phyloP scores from a whole-genome alignment of 2,797 vertebrate genomes.

The Pogoniulus pusillus region DNA sequence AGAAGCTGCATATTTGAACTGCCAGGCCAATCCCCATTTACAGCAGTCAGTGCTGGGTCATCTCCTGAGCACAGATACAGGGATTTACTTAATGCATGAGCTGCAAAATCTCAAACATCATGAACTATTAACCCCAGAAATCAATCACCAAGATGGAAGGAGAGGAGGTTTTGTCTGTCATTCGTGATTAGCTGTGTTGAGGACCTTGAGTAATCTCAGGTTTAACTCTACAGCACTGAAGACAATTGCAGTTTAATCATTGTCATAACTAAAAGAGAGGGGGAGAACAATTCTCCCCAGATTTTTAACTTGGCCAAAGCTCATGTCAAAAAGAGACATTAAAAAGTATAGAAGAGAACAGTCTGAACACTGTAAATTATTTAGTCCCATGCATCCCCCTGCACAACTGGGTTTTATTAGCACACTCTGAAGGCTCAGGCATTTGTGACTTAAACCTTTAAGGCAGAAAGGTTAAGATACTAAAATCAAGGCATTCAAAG shows the following conservation, averaged over 20 bases:
- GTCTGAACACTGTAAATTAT: background rate
- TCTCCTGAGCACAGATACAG: background rate
- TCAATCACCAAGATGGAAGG: background rate
- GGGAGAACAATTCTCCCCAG: background rate
- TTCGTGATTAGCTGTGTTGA: background rate
- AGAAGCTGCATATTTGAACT: background rate
- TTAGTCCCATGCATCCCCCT: background rate
- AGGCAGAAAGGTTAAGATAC: background rate
- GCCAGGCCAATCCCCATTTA: background rate
- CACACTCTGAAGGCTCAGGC: background rate
- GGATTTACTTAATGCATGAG: background rate
- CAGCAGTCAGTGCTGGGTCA: rapidly evolving
- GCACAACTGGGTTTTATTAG: background rate
- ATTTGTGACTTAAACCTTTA: background rate
- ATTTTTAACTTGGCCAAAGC: background rate
- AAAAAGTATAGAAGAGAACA: background rate
- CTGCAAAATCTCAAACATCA: background rate
- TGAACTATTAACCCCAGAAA: background rate
- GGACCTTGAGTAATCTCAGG: background rate
- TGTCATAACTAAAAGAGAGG: background rate
- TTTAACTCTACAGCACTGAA: background rate
- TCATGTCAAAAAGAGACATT: background rate
- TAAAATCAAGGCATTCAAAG: background rate
- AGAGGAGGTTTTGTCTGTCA: background rate
- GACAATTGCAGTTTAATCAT: background rate